A percentile compares a stretch with the other conserved stretches of the same genome.
Conservation (phyloP, 2,888 invertebrate genomes). For the Nymphalis polychloros region DNA sequence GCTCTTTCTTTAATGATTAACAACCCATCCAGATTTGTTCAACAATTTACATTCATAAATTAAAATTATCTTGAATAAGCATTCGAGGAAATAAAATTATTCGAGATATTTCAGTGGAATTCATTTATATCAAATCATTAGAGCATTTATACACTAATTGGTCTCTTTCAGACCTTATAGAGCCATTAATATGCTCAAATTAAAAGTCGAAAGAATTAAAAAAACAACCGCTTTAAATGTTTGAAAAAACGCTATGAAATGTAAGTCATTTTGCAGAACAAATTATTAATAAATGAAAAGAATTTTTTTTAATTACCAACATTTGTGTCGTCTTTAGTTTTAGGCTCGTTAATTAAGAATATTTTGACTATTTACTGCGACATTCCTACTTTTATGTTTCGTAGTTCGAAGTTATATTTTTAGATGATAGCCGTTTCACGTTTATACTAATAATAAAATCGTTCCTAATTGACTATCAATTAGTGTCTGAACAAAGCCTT, state of each 20-base stretch:
- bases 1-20: no score
- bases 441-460: no score
- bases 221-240: constrained; percentile 28
- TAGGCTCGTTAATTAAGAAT: constrained; percentile 5
- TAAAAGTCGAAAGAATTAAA: constrained; percentile 31
- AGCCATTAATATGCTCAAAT: constrained; percentile 29
- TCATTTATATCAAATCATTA: constrained; percentile 25
- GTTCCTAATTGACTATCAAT: no score
- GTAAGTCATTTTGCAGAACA: constrained; percentile 30
- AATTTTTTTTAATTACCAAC: constrained; percentile 34
- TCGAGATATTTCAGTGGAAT: constrained; percentile 11
- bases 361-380: not conserved
- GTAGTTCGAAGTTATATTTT: no score
- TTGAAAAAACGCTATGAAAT: constrained; percentile 33
- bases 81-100: constrained; percentile 2
- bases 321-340: constrained; percentile 24
- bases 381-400: no score
- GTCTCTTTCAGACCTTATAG: constrained; percentile 30
- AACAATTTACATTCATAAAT: not conserved
- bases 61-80: not conserved
- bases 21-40: no score
- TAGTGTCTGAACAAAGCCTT: no score
- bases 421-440: no score
- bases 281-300: constrained; percentile 32
- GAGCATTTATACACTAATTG: constrained; percentile 32